phyloP scores from a whole-genome alignment of 1,140 invertebrate species.

The Polypedilum vanderplanki region DNA sequence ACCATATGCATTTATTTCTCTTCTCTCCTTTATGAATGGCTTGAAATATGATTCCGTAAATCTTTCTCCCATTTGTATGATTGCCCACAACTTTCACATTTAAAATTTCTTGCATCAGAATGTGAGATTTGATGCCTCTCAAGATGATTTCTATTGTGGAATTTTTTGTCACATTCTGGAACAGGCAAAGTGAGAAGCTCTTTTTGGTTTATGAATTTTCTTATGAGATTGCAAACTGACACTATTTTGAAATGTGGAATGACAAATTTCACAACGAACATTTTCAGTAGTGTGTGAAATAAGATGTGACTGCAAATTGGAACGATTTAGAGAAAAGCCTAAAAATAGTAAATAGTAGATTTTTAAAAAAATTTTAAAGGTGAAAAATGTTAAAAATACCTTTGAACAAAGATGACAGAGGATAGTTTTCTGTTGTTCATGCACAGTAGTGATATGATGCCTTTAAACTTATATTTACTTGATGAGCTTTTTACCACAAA shows the following conservation, averaged over 20 bases:
- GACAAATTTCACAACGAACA: not conserved
- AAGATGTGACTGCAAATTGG: not conserved
- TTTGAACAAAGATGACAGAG: not conserved
- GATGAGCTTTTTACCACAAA: not conserved
- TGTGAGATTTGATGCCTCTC: not conserved
- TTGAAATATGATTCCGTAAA: not conserved
- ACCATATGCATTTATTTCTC: not conserved
- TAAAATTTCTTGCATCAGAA: not conserved
- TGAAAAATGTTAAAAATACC: no score
- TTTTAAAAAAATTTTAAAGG: no score
- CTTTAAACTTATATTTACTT: not conserved
- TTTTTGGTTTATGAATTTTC: constrained; percentile 11
- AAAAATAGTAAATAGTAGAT: no score
- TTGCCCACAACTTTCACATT: not conserved
- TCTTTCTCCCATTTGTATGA: not conserved
- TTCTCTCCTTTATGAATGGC: not conserved
- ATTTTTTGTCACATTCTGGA: not conserved
- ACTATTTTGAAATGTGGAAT: not conserved
- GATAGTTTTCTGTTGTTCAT: not conserved
- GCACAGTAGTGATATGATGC: not conserved
- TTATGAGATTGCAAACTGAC: not conserved
- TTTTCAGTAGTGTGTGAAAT: not conserved
- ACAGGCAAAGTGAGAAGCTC: not conserved
- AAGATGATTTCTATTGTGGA: not conserved
- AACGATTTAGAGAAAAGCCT: not conserved